Percentiles rank a stretch among this genome's conserved stretches.
phyloP scores from a whole-genome alignment of 2,113 vertebrate species.

The Synchiropus splendidus region DNA sequence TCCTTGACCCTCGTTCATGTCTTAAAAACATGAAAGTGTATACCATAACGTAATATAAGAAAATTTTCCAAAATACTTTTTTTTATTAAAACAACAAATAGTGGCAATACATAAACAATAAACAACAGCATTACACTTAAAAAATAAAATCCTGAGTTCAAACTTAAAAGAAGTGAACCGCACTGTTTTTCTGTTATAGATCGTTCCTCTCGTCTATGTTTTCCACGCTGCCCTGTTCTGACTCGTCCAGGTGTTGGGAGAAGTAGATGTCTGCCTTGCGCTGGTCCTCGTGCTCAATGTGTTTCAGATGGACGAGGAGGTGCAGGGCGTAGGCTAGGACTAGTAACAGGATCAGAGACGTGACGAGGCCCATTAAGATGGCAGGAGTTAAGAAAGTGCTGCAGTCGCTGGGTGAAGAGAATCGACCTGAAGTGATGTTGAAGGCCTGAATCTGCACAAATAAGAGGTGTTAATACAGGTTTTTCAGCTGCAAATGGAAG shows the following conservation, averaged over 20 bases:
- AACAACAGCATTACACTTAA: not conserved
- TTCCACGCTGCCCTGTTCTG: conserved; percentile 24
- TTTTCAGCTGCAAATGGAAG: not conserved
- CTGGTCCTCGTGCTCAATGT: conserved; percentile 78
- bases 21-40: no score
- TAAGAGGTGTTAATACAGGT: not conserved
- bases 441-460: conserved; percentile 83
- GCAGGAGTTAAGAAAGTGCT: conserved; percentile 79
- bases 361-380: conserved; percentile 81
- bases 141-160: not conserved
- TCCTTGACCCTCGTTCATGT: no score
- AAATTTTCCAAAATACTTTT: not conserved
- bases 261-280: conserved; percentile 66
- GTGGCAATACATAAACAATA: no score
- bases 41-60: no score
- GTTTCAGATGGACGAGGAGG: conserved; percentile 84
- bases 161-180: not conserved
- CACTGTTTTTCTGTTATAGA: conserved; percentile 9
- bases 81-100: not conserved
- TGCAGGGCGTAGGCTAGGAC: conserved; percentile 86
- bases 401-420: conserved; percentile 79
- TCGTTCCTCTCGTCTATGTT: conserved; percentile 21
- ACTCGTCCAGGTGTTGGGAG: conserved; percentile 42
- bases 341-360: conserved; percentile 81
- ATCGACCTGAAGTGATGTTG: conserved; percentile 68